Evolutionary conservation across 2,797 vertebrate species (phyloP), one percentile per base, ranked within the genome.

Genomic region (Scleropages formosus): DNA sequence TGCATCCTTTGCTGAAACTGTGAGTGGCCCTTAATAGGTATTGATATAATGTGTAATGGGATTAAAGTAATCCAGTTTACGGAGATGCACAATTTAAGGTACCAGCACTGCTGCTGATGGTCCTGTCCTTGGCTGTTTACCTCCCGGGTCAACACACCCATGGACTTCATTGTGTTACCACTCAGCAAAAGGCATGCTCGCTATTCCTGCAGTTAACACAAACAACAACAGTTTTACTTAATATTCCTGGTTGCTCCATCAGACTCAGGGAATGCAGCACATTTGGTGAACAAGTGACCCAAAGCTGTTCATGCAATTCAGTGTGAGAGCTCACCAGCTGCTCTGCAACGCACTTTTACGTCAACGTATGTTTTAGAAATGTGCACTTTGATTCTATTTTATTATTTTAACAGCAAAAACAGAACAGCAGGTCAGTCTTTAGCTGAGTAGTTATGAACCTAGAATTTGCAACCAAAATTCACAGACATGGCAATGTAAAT

Each of bases 31-130:
- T 56, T 58, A 72, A 72, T 58, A 51, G 70, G 61, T 77, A 65
- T 65, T 56, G 69, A 59, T 59, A 64, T 64, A 44, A 62, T 20
- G 62, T 24, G 60, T 59, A 77, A 77, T 39, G 66, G 62, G 62
- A 77, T 77, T 73, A 64, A 64, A n/a, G 69, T 51, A 46, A 20
- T 64, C 59, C 44, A 26, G 46, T 47, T 4, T 63, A 27, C 7
- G 44, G 49, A 67, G 75, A 27, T 39, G 69, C 15, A 6, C 56
- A 59, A n/a, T 27, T 58, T 39, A 44, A 39, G 26, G 60, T 26
- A 77, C 24, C 60, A 46, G 49, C 6, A 51, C 20, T 26, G 9
- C 22, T 9, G 31, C 10, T 10, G 20, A 60, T 39, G 24, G 15
- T 15, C 10, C 39, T 22, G 22, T 13, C n/a, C 56, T 72, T 39